Evolutionary conservation across 2,888 invertebrate species (phyloP).

Genomic region (Zootermopsis nevadensis): DNA sequence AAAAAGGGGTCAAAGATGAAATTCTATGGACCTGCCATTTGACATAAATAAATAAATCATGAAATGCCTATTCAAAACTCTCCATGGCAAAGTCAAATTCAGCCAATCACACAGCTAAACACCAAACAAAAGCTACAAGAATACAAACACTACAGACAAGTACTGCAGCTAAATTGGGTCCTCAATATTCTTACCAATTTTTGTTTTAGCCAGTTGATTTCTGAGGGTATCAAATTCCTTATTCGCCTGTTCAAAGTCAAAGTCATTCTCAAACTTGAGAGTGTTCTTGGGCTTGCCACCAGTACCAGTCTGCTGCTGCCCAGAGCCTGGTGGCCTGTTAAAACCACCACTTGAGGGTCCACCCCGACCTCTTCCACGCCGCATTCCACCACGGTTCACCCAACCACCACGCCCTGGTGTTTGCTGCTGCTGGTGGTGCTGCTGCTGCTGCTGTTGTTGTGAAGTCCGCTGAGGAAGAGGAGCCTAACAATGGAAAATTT

Average conservation of each 20-base stretch:
- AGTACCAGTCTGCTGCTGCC: constrained; percentile 56
- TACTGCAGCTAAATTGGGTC: background rate
- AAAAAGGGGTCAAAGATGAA: no score
- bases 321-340: constrained; percentile 57
- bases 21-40: no score
- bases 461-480: constrained; percentile 56
- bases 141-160: no score
- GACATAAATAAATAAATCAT: no score
- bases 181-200: constrained; percentile 67
- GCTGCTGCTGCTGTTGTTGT: constrained; percentile 58
- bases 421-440: constrained; percentile 56
- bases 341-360: constrained; percentile 60
- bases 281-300: constrained; percentile 69
- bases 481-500: background rate
- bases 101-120: no score
- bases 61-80: no score
- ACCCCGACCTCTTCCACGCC: constrained; percentile 60
- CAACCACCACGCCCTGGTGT: constrained; percentile 62
- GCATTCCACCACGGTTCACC: constrained; percentile 60
- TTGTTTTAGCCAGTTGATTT: constrained; percentile 84
- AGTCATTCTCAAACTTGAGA: constrained; percentile 95
- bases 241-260: constrained; percentile 98
- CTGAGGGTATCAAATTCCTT: constrained; percentile 94
- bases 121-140: no score
- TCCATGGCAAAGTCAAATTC: no score